Evolutionary conservation across 2,797 vertebrate species (phyloP).

Genomic region (Intellagama lesueurii): DNA sequence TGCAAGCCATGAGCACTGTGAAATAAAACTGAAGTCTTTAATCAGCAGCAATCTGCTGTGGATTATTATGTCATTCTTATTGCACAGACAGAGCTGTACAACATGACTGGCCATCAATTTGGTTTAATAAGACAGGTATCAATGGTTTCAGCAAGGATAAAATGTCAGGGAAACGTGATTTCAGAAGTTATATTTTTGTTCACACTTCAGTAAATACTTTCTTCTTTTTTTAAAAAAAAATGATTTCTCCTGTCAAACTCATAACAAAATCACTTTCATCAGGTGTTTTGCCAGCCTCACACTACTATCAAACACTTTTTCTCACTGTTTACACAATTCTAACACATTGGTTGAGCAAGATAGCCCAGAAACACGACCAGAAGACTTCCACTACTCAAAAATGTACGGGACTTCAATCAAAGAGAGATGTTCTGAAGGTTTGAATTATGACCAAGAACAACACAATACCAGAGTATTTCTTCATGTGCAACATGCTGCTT

Average conservation of each 20-base stretch:
- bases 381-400: not conserved
- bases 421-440: not conserved
- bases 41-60: too few species aligned
- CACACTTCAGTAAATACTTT: not conserved
- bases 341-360: not conserved
- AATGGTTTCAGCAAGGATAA: not conserved
- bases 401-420: not conserved
- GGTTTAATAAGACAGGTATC: not conserved
- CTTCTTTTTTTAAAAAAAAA: not conserved
- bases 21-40: too few species aligned
- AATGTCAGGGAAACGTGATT: not conserved
- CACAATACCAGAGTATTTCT: not conserved
- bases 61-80: too few species aligned
- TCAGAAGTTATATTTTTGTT: not conserved
- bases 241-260: not conserved
- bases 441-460: not conserved
- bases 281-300: not conserved
- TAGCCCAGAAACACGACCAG: not conserved
- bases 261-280: not conserved
- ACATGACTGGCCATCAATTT: not conserved
- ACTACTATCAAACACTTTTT: not conserved
- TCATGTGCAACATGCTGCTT: not conserved
- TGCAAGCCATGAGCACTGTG: too few species aligned
- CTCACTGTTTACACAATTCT: not conserved
- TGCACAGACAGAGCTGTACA: too few species aligned